Conservation (phyloP, 2,797 vertebrate genomes). For the Sebastes diaconus region DNA sequence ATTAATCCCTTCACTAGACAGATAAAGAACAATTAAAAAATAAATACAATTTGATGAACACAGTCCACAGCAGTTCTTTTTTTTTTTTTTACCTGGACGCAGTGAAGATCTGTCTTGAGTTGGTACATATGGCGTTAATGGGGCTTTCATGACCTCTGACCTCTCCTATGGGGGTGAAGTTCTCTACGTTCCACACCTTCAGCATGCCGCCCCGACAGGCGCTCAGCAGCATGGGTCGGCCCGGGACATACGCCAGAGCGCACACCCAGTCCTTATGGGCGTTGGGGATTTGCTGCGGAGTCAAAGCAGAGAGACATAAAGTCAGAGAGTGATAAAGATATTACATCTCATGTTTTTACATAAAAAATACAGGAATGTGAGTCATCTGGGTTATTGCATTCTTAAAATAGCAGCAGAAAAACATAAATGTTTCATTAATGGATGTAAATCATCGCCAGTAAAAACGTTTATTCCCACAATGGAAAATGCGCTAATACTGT, state of each 20-base stretch:
- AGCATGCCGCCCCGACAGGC: slow-evolving; percentile 92
- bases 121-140: slow-evolving; percentile 97
- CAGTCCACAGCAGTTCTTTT: neutral
- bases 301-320: neutral
- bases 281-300: slow-evolving; percentile 94
- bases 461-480: slow-evolving; percentile 14
- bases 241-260: slow-evolving; percentile 92
- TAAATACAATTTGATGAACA: neutral
- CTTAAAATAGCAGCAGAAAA: slow-evolving; percentile 27
- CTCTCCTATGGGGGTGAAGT: slow-evolving; percentile 93
- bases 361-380: neutral
- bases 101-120: slow-evolving; percentile 94
- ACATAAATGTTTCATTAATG: slow-evolving; percentile 5
- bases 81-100: slow-evolving; percentile 90
- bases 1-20: neutral
- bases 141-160: slow-evolving; percentile 96
- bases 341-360: neutral
- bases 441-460: neutral
- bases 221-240: slow-evolving; percentile 93
- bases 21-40: neutral
- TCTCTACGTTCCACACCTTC: slow-evolving; percentile 98
- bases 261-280: slow-evolving; percentile 99
- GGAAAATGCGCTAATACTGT: slow-evolving; percentile 8
- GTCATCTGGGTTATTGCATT: neutral
- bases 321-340: neutral